These are phyloP conservation scores for Theodoxus fluviatilis DNA, from an alignment of 2,888 invertebrate genomes.

Conservation along the genomic window DNA sequence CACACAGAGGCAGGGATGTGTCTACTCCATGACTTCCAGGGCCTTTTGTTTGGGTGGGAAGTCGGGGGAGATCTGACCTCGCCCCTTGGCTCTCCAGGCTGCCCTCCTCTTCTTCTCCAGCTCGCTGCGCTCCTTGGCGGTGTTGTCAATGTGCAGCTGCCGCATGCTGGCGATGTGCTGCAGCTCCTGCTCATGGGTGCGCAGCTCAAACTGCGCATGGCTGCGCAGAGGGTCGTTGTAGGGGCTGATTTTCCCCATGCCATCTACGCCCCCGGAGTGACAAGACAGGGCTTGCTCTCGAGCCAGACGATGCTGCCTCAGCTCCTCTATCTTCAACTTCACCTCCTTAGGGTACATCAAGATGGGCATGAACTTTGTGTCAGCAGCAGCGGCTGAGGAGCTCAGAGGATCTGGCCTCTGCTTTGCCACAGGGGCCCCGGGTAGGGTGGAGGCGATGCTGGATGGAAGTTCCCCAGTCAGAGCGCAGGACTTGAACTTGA, in stretches of 20 bases:
- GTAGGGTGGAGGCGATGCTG: constrained; percentile 43
- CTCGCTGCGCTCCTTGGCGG: constrained; percentile 39
- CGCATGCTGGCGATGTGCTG: constrained; percentile 47
- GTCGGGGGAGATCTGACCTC: constrained; percentile 30
- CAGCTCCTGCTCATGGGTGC: constrained; percentile 57
- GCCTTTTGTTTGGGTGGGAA: constrained; percentile 5
- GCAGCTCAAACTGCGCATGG: constrained; percentile 57
- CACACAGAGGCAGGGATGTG: too few relatives aligned
- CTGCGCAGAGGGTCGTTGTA: constrained; percentile 58
- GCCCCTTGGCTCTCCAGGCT: constrained; percentile 54
- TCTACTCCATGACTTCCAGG: too few relatives aligned
- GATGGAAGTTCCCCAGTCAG: constrained; percentile 40
- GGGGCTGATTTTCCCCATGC: constrained; percentile 50
- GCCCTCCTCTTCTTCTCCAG: constrained; percentile 48
- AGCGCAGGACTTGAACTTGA: constrained; percentile 32
- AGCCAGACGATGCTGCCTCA: constrained; percentile 39
- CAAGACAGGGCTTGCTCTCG: constrained; percentile 38
- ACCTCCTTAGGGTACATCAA: constrained; percentile 58
- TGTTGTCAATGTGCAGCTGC: constrained; percentile 39
- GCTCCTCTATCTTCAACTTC: constrained; percentile 43
- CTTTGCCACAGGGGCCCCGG: constrained; percentile 33
- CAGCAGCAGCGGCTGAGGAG: constrained; percentile 44
- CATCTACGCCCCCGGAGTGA: constrained; percentile 36
- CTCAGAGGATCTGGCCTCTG: constrained; percentile 36
- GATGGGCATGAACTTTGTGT: constrained; percentile 59